phyloP scores from a whole-genome alignment of 2,113 vertebrate species.

The Grantiella picta region DNA sequence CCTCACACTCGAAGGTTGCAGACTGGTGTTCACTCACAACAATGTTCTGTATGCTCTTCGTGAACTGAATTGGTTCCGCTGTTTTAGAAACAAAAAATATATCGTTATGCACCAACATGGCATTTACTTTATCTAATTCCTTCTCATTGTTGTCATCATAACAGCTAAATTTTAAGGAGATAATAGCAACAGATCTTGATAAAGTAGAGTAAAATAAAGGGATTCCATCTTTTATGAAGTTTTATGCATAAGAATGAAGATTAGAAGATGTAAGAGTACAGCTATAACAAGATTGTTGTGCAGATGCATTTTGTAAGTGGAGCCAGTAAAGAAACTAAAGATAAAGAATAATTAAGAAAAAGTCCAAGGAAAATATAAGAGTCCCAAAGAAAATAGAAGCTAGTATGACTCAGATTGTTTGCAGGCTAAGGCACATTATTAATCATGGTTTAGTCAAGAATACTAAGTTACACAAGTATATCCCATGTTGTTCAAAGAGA shows the following conservation, averaged over 20 bases:
- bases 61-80: constrained; percentile 99
- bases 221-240: not conserved
- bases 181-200: not conserved
- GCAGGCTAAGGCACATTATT: not conserved
- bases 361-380: not conserved
- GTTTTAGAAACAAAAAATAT: constrained; percentile 48
- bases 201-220: not conserved
- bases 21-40: constrained; percentile 95
- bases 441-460: not conserved
- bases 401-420: not conserved
- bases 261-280: not conserved
- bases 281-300: not conserved
- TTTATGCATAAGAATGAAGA: not conserved
- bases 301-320: not conserved
- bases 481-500: not conserved
- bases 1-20: constrained; percentile 95
- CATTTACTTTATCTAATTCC: not conserved
- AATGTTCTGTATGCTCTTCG: constrained; percentile 96
- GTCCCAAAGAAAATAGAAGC: not conserved
- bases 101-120: not conserved
- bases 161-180: not conserved
- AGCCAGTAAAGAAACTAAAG: not conserved
- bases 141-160: not conserved
- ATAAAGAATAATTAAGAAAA: not conserved
- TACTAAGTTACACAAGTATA: not conserved